phyloP scores from a whole-genome alignment of 1,140 invertebrate species.

The Hylaeus anthracinus region DNA sequence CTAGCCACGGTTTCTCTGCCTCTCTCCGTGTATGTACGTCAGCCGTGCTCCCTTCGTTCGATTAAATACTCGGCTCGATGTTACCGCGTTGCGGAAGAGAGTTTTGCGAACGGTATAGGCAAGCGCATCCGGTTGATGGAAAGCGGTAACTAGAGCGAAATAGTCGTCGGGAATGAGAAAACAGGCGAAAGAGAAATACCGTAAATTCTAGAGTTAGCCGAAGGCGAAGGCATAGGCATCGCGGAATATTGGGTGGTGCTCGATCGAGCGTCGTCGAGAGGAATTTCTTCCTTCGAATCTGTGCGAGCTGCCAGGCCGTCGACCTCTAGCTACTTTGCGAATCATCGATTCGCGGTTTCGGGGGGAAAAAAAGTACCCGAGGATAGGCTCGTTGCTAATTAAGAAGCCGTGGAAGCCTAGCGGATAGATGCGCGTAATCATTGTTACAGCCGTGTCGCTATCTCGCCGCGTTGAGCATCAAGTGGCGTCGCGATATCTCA shows the following conservation, averaged over 20 bases:
- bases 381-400: slow-evolving; percentile 58
- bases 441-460: not conserved
- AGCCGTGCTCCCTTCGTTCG: not conserved
- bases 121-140: slow-evolving; percentile 6
- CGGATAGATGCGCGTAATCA: not conserved
- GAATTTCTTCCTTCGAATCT: slow-evolving; percentile 42
- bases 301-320: slow-evolving; percentile 38
- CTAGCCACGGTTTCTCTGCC: slow-evolving; percentile 6
- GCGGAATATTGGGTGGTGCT: slow-evolving; percentile 48
- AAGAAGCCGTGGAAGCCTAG: slow-evolving; percentile 32
- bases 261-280: slow-evolving; percentile 50
- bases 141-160: slow-evolving; percentile 5
- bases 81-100: not conserved
- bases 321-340: slow-evolving; percentile 56
- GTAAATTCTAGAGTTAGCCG: slow-evolving; percentile 33
- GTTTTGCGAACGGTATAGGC: not conserved
- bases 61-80: slow-evolving; percentile 34
- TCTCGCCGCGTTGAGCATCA: slow-evolving; percentile 1
- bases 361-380: slow-evolving; percentile 18
- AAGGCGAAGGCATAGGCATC: not conserved
- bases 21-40: slow-evolving; percentile 9
- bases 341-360: slow-evolving; percentile 56
- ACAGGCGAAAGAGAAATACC: slow-evolving; percentile 4
- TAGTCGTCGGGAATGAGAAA: not conserved
- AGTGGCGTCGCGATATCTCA: not conserved